Evolutionary conservation across 2,113 vertebrate genomes (phyloP), one percentile per base, ranked within the genome.

Genomic region (Crotalus viridis): DNA sequence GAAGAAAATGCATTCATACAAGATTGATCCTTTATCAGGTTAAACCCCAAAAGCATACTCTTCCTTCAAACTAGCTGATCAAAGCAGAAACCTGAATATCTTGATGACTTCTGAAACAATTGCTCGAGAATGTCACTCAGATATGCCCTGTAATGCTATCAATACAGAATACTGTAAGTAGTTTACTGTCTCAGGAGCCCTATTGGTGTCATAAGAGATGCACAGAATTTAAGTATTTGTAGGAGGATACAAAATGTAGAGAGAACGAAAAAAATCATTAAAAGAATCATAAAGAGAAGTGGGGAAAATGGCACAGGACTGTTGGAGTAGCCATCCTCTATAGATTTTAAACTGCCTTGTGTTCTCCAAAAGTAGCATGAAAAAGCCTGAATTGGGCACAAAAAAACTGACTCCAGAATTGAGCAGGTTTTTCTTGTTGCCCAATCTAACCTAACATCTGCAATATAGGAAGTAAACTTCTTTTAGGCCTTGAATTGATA

Each of bases 21-120:
- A 96, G 93, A 96, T 93, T 95, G 96, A 96, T 95, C 21, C 95
- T 94, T 95, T 94, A 74, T 64, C 88, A 94, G 94, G 95, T 93
- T 96, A 93, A 87, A 92, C 96, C 95, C 94, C 1, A 22, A 57
- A 89, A 19, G n/a, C 17, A 10, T 17, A 43, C 19, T 57, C 54
- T 57, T 33, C 55, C 55, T 46, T 39, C 56, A 89, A 22, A 89
- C 33, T 59, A 24, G 33, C 55, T 43, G 56, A 89, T 89, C 56
- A 57, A 55, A 59, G 55, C 39, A 46, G 56, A 56, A 89, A 13
- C 33, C 51, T 52, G 48, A 48, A n/a, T 26, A 88, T 55, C 19
- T 19, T 88, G 87, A 54, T 88, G 26, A 19, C 51, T 88, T 54
- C 52, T n/a, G 26, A 88, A 88, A 55, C 51, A 55, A 54, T 10